These are phyloP conservation scores for Drosophila pandora DNA, from an alignment of 1,140 invertebrate species.

Conservation along the genomic window DNA sequence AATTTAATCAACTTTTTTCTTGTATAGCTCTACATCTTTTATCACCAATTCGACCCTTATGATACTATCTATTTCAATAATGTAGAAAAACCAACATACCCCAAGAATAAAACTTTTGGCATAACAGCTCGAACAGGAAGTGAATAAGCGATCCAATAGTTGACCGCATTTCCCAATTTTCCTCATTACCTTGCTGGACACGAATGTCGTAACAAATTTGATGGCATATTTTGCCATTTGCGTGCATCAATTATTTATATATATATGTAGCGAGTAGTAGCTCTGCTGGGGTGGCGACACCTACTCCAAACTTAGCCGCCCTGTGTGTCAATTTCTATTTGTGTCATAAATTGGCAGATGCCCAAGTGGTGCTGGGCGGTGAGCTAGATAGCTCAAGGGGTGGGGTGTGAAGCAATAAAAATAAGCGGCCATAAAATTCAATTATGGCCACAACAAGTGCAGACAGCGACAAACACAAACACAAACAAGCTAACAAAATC, in stretches of 20 bases:
- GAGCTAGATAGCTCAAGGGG: not conserved
- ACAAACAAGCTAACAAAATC: conserved; percentile 4
- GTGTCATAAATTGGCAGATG: conserved; percentile 76
- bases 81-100: conserved; percentile 5
- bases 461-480: conserved; percentile 36
- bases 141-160: conserved; percentile 31
- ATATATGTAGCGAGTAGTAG: not conserved
- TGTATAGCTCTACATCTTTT: not conserved
- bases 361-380: conserved; percentile 16
- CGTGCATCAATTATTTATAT: conserved; percentile 75
- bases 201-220: conserved; percentile 39
- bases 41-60: not conserved
- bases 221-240: conserved; percentile 75
- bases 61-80: not conserved
- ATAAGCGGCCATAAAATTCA: conserved; percentile 81
- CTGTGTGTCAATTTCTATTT: conserved; percentile 58
- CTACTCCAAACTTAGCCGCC: conserved; percentile 1
- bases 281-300: conserved; percentile 7
- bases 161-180: conserved; percentile 44
- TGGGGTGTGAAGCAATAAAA: conserved; percentile 59
- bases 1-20: not conserved
- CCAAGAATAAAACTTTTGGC: not conserved
- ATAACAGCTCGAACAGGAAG: conserved; percentile 9
- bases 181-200: conserved; percentile 25
- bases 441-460: conserved; percentile 80